These are phyloP conservation scores for Microtus ochrogaster DNA, from an alignment of 2,113 vertebrate species.

Conservation along the genomic window DNA sequence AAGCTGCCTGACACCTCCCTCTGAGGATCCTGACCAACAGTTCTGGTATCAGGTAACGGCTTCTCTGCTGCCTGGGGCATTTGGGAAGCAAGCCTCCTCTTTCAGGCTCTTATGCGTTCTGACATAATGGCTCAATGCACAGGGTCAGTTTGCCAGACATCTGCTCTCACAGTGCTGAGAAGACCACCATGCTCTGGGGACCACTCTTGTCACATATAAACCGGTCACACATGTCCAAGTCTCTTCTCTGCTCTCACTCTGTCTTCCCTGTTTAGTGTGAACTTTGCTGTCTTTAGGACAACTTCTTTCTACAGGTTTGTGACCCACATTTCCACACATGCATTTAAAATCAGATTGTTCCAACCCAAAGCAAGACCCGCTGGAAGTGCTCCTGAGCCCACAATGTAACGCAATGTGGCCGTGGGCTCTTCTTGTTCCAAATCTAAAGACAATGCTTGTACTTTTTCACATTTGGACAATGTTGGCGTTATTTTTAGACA, in stretches of 20 bases:
- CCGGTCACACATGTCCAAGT: background rate
- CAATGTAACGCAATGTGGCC: too few species aligned
- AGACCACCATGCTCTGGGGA: background rate
- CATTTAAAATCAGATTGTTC: conserved; percentile 16
- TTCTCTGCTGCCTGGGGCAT: background rate
- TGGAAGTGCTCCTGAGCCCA: background rate
- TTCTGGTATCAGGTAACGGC: background rate
- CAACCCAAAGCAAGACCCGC: background rate
- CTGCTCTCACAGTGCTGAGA: background rate
- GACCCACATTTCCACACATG: background rate
- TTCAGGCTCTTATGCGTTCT: background rate
- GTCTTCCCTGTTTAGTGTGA: background rate
- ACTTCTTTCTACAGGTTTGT: background rate
- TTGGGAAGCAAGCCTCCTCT: background rate
- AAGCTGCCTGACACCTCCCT: background rate
- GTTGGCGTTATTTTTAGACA: background rate
- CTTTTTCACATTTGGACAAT: background rate
- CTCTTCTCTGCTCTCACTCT: background rate
- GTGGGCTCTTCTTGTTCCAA: background rate
- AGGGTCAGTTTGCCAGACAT: background rate
- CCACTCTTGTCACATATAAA: background rate
- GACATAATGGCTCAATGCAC: background rate
- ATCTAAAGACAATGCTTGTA: background rate
- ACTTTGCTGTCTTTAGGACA: background rate
- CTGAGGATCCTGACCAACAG: background rate